These are phyloP conservation scores for Pogonomyrmex barbatus DNA, from an alignment of 1,140 invertebrate species.

Conservation along the genomic window DNA sequence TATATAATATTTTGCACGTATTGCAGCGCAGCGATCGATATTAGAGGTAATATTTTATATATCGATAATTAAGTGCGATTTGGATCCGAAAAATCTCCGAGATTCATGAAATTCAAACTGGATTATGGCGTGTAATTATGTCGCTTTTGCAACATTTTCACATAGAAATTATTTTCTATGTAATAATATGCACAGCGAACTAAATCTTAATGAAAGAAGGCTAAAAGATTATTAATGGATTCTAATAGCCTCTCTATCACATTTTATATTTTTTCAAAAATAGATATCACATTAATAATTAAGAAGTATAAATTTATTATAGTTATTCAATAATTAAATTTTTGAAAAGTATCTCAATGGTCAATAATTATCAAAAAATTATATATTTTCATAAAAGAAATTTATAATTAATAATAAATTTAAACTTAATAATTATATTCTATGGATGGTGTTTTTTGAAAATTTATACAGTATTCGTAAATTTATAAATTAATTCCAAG, in stretches of 20 bases:
- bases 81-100: background rate
- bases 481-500: too few relatives aligned
- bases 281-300: background rate
- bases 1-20: slow-evolving; percentile 29
- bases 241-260: background rate
- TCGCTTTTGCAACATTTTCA: background rate
- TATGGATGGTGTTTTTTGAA: too few relatives aligned
- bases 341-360: too few relatives aligned
- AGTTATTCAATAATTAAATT: too few relatives aligned
- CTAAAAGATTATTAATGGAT: background rate
- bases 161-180: slow-evolving; percentile 13
- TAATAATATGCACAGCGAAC: background rate
- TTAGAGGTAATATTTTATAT: slow-evolving; percentile 67
- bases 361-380: too few relatives aligned
- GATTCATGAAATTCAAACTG: slow-evolving; percentile 57
- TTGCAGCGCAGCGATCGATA: background rate
- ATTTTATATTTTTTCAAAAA: background rate
- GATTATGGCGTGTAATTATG: slow-evolving; percentile 34
- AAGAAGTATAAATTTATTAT: background rate
- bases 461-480: too few relatives aligned
- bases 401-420: too few relatives aligned
- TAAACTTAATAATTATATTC: too few relatives aligned
- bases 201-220: background rate
- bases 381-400: too few relatives aligned
- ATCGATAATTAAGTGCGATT: slow-evolving; percentile 19